Evolutionary conservation across 2,888 invertebrate species (phyloP).

Genomic region (Aquatica leii): DNA sequence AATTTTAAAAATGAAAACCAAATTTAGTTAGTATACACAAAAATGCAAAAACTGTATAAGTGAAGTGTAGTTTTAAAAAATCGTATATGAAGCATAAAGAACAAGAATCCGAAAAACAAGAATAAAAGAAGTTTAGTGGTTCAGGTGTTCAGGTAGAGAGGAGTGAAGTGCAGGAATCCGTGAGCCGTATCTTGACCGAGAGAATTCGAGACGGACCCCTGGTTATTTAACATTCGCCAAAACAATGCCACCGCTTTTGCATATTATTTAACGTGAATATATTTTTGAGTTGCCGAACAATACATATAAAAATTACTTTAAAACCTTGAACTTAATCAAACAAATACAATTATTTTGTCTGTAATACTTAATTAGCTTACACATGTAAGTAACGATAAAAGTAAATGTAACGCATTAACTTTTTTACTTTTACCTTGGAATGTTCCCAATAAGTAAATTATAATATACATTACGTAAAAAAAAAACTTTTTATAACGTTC

Average conservation of each 20-base stretch:
- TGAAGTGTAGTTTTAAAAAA: too few species aligned
- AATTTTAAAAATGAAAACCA: too few species aligned
- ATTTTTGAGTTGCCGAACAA: slow-evolving; percentile 22
- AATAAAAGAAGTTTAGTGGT: slow-evolving; percentile 19
- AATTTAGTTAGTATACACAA: too few species aligned
- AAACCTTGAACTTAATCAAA: slow-evolving; percentile 5
- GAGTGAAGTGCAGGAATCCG: slow-evolving; percentile 22
- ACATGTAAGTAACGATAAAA: not conserved
- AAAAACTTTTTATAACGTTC: not conserved
- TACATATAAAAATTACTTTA: slow-evolving; percentile 13
- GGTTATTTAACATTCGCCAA: slow-evolving; percentile 38
- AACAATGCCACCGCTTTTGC: slow-evolving; percentile 33
- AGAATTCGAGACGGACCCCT: slow-evolving; percentile 40
- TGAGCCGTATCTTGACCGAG: slow-evolving; percentile 39
- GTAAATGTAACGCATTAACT: not conserved
- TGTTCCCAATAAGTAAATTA: slow-evolving; percentile 21
- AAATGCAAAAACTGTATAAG: too few species aligned
- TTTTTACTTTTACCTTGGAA: slow-evolving; percentile 18
- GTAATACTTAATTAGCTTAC: not conserved
- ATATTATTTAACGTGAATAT: slow-evolving; percentile 25
- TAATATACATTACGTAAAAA: not conserved
- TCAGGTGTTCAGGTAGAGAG: slow-evolving; percentile 28
- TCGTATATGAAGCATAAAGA: slow-evolving; percentile 14
- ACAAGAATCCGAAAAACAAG: slow-evolving; percentile 16
- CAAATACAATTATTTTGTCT: slow-evolving; percentile 2